Conservation (phyloP, 2,797 vertebrate genomes). For the Tenualosa ilisha region DNA sequence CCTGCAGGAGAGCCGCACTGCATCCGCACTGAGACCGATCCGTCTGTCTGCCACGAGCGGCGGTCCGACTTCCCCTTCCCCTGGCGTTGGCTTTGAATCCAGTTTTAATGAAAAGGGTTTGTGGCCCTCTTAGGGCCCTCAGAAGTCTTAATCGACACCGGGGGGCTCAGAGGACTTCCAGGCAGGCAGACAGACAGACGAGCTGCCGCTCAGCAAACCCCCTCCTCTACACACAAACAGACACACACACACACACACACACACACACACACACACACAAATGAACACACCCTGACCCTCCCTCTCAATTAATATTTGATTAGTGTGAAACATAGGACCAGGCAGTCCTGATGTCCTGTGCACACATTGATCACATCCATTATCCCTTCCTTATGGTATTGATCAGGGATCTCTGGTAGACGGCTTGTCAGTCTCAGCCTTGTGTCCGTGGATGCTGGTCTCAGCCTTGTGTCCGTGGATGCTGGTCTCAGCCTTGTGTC, state of each 20-base stretch:
- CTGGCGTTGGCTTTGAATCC: background rate
- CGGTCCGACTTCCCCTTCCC: background rate
- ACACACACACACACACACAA: background rate
- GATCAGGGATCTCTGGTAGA: slow-evolving; percentile 53
- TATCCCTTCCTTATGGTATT: slow-evolving; percentile 77
- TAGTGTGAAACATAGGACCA: slow-evolving; percentile 54
- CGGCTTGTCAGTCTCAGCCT: slow-evolving; percentile 41
- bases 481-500: no score
- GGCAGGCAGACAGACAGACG: slow-evolving; percentile 33
- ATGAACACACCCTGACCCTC: slow-evolving; percentile 30
- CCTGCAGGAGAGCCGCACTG: background rate
- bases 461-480: no score
- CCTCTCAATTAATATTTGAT: slow-evolving; percentile 81
- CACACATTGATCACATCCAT: slow-evolving; percentile 79
- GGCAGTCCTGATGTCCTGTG: slow-evolving; percentile 65
- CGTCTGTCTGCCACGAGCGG: no score
- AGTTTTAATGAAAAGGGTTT: slow-evolving; percentile 26
- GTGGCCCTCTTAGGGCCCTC: slow-evolving; percentile 12
- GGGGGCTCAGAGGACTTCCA: background rate
- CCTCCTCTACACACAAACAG: slow-evolving; percentile 33
- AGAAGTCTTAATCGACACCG: background rate
- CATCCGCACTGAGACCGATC: background rate
- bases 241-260: no score
- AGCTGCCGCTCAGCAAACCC: background rate
- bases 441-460: no score